phyloP scores from a whole-genome alignment of 2,113 vertebrate genomes.

The Colaptes auratus region DNA sequence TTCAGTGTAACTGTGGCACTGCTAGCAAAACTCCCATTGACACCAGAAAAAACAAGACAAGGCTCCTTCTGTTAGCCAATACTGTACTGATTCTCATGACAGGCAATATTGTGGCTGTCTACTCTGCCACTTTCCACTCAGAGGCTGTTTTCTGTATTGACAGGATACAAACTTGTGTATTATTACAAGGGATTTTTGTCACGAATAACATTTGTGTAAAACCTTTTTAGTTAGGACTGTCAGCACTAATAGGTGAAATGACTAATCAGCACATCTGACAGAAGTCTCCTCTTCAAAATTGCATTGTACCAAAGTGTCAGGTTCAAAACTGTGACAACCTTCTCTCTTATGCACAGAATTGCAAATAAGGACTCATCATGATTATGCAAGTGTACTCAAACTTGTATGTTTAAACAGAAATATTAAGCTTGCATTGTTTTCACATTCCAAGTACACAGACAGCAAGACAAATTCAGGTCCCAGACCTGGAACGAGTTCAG shows the following conservation, averaged over 20 bases:
- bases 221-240: slow-evolving; percentile 62
- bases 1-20: not conserved
- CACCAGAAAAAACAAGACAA: not conserved
- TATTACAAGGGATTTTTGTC: not conserved
- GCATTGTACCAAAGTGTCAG: slow-evolving; percentile 33
- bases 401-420: not conserved
- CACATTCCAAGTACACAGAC: not conserved
- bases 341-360: slow-evolving; percentile 18
- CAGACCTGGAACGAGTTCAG: not conserved
- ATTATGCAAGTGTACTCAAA: slow-evolving; percentile 4
- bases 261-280: slow-evolving; percentile 51
- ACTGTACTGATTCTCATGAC: not conserved
- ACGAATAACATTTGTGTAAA: slow-evolving; percentile 50
- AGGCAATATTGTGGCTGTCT: not conserved
- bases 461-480: not conserved
- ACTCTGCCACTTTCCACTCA: not conserved
- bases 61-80: not conserved
- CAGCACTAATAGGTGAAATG: slow-evolving; percentile 40
- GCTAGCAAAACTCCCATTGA: not conserved
- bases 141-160: slow-evolving; percentile 2
- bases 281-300: slow-evolving; percentile 44
- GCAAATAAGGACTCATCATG: not conserved
- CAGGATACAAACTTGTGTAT: not conserved
- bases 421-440: not conserved
- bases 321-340: slow-evolving; percentile 31